phyloP scores from a whole-genome alignment of 2,888 invertebrate species.

The Adineta ricciae region DNA sequence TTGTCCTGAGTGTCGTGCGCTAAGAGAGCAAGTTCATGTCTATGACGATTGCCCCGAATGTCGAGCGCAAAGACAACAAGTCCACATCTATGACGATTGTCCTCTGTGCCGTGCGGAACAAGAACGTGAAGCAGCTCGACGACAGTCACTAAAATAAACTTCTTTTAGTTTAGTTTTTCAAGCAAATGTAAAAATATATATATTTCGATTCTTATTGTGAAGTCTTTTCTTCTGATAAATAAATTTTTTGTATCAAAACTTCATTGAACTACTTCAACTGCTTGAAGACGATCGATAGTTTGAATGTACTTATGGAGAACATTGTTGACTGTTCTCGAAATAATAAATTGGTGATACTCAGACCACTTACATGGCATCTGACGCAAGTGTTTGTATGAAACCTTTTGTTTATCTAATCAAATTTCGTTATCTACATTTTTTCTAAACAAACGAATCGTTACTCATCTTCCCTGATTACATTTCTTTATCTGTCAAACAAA shows the following conservation, averaged over 20 bases:
- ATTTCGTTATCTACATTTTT: no score
- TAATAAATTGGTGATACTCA: neutral
- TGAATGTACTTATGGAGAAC: no score
- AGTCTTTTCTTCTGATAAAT: no score
- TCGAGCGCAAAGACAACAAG: neutral
- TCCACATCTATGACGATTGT: neutral
- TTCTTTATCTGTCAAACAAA: no score
- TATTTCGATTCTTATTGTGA: no score
- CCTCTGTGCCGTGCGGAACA: neutral
- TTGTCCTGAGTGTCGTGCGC: no score
- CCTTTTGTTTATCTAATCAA: no score
- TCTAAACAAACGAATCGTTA: no score
- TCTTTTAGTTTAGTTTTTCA: neutral
- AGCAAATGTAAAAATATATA: neutral
- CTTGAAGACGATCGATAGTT: no score
- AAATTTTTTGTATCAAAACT: no score
- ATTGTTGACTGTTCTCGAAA: neutral
- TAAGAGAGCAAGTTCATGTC: neutral
- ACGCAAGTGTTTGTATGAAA: neutral
- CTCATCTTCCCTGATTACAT: no score
- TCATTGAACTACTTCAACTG: no score
- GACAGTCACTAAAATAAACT: neutral
- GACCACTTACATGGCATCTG: neutral
- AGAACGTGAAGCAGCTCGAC: neutral
- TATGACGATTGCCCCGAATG: conserved; percentile 17